Evolutionary conservation across 2,113 vertebrate genomes (phyloP).

Genomic region (Butorides virescens): DNA sequence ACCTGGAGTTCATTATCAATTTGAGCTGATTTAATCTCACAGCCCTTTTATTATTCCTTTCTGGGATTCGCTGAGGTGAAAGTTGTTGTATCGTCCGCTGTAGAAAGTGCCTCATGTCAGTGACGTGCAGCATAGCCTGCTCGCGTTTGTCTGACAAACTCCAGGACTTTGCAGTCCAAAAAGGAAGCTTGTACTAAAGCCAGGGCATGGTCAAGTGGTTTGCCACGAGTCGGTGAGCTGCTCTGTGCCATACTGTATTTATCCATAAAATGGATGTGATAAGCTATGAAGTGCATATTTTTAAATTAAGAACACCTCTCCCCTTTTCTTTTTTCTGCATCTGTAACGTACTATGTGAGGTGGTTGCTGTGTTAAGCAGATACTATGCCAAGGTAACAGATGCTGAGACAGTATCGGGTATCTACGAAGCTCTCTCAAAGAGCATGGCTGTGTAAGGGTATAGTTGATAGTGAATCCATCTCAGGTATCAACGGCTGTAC

Average conservation of each 20-base stretch:
- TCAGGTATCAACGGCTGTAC: background rate
- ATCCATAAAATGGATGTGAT: background rate
- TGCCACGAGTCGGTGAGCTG: background rate
- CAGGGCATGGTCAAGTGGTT: background rate
- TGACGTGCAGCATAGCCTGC: background rate
- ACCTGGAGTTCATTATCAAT: constrained; percentile 45
- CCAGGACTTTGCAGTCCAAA: background rate
- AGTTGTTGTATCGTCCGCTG: background rate
- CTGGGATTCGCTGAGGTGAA: background rate
- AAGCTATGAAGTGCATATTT: background rate
- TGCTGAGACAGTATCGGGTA: background rate
- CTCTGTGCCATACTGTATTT: background rate
- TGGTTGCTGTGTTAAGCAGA: background rate
- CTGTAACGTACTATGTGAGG: fast-evolving
- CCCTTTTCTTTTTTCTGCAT: fast-evolving
- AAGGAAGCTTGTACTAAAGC: background rate
- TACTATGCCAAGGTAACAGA: background rate
- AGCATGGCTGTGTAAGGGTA: background rate
- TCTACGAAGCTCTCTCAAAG: background rate
- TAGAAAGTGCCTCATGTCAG: background rate
- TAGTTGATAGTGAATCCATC: background rate
- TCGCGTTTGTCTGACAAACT: background rate
- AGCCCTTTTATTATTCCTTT: background rate
- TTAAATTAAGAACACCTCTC: fast-evolving
- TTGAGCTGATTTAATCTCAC: background rate